These are phyloP conservation scores for Volucella inflata DNA, from an alignment of 2,888 invertebrate genomes.

Conservation along the genomic window DNA sequence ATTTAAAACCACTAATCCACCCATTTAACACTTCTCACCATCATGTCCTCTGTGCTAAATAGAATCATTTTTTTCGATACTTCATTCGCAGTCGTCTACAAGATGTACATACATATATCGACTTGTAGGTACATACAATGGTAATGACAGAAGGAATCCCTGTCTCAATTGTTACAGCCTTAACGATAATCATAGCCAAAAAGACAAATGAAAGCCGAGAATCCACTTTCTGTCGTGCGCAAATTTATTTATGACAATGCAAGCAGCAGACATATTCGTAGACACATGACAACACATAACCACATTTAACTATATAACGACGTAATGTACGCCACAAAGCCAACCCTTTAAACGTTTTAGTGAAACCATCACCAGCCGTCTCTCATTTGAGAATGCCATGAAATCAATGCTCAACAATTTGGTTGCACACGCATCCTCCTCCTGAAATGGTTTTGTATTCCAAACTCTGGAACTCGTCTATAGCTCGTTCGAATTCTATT, in stretches of 20 bases:
- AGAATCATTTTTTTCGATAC: constrained; percentile 41
- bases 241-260: constrained; percentile 66
- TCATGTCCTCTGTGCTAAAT: background rate
- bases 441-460: constrained; percentile 26
- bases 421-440: constrained; percentile 57
- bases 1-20: constrained; percentile 20
- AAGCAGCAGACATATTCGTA: constrained; percentile 32
- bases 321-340: constrained; percentile 18
- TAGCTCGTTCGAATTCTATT: constrained; percentile 50
- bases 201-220: constrained; percentile 56
- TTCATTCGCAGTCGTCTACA: background rate
- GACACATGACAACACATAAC: constrained; percentile 6
- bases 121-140: constrained; percentile 19
- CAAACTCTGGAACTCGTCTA: constrained; percentile 2
- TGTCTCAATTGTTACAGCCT: constrained; percentile 42
- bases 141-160: constrained; percentile 27
- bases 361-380: background rate
- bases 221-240: constrained; percentile 45
- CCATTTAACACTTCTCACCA: constrained; percentile 2
- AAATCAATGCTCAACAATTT: constrained; percentile 64
- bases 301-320: background rate
- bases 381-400: background rate
- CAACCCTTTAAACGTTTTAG: constrained; percentile 38
- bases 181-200: constrained; percentile 58
- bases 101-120: background rate